Percentiles rank a stretch among this genome's conserved stretches.
phyloP scores from a whole-genome alignment of 2,888 invertebrate species.

The Ischnura elegans region DNA sequence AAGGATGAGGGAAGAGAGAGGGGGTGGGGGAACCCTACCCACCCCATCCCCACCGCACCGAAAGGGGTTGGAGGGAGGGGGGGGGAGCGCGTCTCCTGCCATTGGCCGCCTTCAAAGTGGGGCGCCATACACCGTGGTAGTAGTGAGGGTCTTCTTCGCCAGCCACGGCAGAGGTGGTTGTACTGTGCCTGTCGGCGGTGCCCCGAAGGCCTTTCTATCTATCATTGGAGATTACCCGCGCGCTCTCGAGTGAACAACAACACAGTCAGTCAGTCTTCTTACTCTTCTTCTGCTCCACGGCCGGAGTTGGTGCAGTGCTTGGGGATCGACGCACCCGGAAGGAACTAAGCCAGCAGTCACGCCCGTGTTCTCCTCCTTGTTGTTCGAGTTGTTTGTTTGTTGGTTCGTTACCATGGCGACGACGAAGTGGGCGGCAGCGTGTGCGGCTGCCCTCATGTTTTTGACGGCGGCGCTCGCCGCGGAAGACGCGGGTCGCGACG shows the following conservation, averaged over 20 bases:
- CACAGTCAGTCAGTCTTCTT: neutral
- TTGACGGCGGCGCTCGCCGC: neutral
- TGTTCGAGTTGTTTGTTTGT: neutral
- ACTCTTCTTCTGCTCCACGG: no score
- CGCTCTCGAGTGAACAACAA: neutral
- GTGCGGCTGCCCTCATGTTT: neutral
- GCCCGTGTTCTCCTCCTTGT: neutral
- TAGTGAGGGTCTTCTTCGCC: neutral
- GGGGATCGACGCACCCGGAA: neutral
- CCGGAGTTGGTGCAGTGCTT: no score
- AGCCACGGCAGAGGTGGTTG: constrained; percentile 11
- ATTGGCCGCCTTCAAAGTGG: constrained; percentile 33
- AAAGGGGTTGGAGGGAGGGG: neutral
- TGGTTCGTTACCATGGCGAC: constrained; percentile 28
- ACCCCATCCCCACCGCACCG: neutral
- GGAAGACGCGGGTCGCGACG: neutral
- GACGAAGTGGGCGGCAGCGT: constrained; percentile 15
- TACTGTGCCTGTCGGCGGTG: constrained; percentile 16
- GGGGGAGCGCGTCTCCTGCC: neutral
- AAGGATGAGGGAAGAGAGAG: neutral
- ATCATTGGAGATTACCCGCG: neutral
- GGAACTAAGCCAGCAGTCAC: neutral
- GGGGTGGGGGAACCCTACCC: neutral
- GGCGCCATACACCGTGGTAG: neutral
- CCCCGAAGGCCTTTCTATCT: constrained; percentile 2